These are phyloP conservation scores for Cairina moschata DNA, from an alignment of 2,113 vertebrate genomes.

Conservation along the genomic window DNA sequence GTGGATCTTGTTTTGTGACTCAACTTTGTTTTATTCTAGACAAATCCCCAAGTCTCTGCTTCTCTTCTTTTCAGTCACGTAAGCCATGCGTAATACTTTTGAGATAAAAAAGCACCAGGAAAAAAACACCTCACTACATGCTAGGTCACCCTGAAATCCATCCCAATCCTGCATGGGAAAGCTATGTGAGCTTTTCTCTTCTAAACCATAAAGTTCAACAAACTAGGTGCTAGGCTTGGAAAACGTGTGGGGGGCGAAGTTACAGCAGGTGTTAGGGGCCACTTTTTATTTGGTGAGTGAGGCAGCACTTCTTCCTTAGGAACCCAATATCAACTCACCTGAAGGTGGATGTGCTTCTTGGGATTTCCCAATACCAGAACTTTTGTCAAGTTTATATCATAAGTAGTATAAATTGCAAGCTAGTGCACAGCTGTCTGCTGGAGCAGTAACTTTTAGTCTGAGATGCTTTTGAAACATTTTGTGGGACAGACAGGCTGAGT, in stretches of 20 bases:
- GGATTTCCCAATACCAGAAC: neutral
- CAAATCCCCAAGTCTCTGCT: neutral
- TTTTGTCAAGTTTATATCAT: neutral
- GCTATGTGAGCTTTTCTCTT: neutral
- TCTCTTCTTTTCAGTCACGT: neutral
- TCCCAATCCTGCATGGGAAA: neutral
- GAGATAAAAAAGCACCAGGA: neutral
- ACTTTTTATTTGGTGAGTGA: neutral
- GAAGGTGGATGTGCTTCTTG: neutral
- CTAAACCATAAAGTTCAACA: neutral
- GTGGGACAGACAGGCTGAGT: neutral
- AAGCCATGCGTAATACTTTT: neutral
- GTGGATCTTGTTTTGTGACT: neutral
- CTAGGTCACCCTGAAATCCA: neutral
- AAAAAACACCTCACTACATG: neutral
- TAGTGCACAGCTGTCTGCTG: neutral
- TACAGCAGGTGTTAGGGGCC: neutral
- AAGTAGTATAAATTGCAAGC: neutral
- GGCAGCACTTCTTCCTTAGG: neutral
- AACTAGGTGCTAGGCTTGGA: neutral
- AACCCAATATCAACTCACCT: rapidly evolving
- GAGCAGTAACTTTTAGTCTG: neutral
- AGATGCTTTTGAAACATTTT: neutral
- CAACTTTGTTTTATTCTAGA: neutral
- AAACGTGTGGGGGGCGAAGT: neutral